Evolutionary conservation across 2,888 invertebrate species (phyloP).

Genomic region (Elgonia sp.): DNA sequence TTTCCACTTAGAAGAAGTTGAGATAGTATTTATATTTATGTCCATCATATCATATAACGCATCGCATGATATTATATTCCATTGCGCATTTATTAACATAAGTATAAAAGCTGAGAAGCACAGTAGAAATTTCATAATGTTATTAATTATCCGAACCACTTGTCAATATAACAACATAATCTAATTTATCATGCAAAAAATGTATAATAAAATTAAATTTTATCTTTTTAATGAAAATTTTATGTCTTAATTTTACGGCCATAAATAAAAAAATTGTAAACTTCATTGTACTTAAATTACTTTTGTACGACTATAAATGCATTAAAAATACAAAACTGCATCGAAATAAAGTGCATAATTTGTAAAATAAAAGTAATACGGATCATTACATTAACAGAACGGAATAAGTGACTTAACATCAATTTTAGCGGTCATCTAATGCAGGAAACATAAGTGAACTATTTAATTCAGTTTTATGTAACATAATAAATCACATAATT

Average conservation of each 20-base stretch:
- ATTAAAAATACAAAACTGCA: not conserved
- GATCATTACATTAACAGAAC: slow-evolving; percentile 8
- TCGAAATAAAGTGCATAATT: not conserved
- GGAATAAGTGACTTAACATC: slow-evolving; percentile 48
- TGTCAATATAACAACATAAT: no score
- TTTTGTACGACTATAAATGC: not conserved
- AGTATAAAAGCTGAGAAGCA: not conserved
- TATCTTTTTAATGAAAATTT: no score
- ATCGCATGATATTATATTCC: slow-evolving; percentile 4
- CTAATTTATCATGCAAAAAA: no score
- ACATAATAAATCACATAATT: slow-evolving; percentile 45
- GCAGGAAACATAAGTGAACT: slow-evolving; percentile 46
- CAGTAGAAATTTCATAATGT: no score
- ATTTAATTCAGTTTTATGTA: slow-evolving; percentile 45
- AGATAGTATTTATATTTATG: not conserved
- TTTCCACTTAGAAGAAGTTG: not conserved
- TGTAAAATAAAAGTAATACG: slow-evolving; percentile 17
- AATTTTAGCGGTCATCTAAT: slow-evolving; percentile 11
- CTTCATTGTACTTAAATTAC: no score
- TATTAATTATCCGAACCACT: no score
- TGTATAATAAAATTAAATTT: no score
- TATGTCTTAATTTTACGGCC: no score
- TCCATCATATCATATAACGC: slow-evolving; percentile 1
- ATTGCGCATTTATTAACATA: not conserved
- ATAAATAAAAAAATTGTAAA: no score